These are phyloP conservation scores for Hesperophylax magnus DNA, from an alignment of 1,140 invertebrate species.

Conservation along the genomic window DNA sequence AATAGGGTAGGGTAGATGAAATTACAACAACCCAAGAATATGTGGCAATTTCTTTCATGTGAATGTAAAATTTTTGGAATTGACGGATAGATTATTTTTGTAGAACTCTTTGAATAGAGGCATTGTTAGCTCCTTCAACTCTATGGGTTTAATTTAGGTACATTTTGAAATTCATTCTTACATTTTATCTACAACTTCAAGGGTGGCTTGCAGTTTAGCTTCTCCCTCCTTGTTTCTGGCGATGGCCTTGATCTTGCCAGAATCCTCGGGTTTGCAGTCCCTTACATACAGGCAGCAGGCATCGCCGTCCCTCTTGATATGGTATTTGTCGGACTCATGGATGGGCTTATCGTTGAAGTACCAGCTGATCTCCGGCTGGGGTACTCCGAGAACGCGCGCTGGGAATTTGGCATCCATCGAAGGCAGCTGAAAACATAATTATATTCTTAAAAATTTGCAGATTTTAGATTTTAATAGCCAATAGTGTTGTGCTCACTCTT, in stretches of 20 bases:
- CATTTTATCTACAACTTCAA: constrained; percentile 88
- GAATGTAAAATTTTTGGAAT: too few relatives aligned
- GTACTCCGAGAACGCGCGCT: constrained; percentile 87
- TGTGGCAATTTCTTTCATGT: too few relatives aligned
- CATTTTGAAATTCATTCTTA: constrained; percentile 65
- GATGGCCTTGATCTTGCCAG: constrained; percentile 83
- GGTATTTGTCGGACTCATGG: constrained; percentile 79
- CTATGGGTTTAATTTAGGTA: too few relatives aligned
- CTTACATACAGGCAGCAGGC: constrained; percentile 81
- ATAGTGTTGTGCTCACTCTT: too few relatives aligned
- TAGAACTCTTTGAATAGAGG: too few relatives aligned
- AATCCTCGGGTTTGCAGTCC: constrained; percentile 77
- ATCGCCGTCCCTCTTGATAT: constrained; percentile 84
- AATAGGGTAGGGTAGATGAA: too few relatives aligned
- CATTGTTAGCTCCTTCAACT: too few relatives aligned
- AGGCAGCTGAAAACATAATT: constrained; percentile 71
- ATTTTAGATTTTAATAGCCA: too few relatives aligned
- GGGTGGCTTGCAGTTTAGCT: constrained; percentile 79
- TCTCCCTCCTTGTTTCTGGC: constrained; percentile 87
- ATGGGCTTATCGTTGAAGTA: constrained; percentile 83
- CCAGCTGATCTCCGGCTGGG: constrained; percentile 90
- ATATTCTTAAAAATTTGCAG: too few relatives aligned
- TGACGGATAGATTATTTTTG: too few relatives aligned
- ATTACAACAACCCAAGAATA: too few relatives aligned
- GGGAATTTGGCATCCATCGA: constrained; percentile 85